These are phyloP conservation scores for Sarcophaga bullata DNA, from an alignment of 1,140 invertebrate species.

Conservation along the genomic window DNA sequence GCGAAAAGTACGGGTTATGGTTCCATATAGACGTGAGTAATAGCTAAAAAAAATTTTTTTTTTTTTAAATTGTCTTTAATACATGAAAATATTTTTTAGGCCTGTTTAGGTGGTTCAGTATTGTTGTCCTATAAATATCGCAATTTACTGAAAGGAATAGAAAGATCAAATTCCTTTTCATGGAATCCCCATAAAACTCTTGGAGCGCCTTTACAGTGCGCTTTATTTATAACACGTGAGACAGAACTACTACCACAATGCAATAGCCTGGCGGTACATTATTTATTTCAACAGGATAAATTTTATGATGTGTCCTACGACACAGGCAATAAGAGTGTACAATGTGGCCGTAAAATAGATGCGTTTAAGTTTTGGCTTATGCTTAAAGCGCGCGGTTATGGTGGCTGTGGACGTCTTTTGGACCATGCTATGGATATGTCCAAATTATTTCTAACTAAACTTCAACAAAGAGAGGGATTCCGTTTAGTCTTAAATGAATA, in stretches of 20 bases:
- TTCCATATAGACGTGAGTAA: constrained; percentile 76
- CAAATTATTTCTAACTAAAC: constrained; percentile 67
- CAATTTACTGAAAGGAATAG: constrained; percentile 51
- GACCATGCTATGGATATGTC: constrained; percentile 74
- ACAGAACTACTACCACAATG: constrained; percentile 75
- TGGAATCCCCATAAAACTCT: constrained; percentile 97
- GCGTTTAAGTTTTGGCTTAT: constrained; percentile 94
- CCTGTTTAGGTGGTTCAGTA: constrained; percentile 81
- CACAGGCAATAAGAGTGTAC: constrained; percentile 91
- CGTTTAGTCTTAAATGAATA: constrained; percentile 71
- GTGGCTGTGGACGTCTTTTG: constrained; percentile 69
- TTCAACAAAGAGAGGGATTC: constrained; percentile 70
- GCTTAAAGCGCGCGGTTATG: constrained; percentile 83
- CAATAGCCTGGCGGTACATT: constrained; percentile 83
- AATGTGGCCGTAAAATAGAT: constrained; percentile 94
- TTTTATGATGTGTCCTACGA: constrained; percentile 91
- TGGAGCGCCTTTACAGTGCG: constrained; percentile 89
- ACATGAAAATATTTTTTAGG: constrained; percentile 54
- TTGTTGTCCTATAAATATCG: constrained; percentile 54
- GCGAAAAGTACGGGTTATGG: constrained; percentile 76
- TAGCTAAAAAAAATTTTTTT: not conserved
- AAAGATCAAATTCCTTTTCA: constrained; percentile 77
- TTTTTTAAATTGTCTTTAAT: not conserved
- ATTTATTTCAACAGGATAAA: constrained; percentile 93
- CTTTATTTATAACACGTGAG: constrained; percentile 78